A percentile compares a stretch with the other conserved stretches of the same genome.
Conservation (phyloP, 2,888 invertebrate genomes). For the Philereme transversata region DNA sequence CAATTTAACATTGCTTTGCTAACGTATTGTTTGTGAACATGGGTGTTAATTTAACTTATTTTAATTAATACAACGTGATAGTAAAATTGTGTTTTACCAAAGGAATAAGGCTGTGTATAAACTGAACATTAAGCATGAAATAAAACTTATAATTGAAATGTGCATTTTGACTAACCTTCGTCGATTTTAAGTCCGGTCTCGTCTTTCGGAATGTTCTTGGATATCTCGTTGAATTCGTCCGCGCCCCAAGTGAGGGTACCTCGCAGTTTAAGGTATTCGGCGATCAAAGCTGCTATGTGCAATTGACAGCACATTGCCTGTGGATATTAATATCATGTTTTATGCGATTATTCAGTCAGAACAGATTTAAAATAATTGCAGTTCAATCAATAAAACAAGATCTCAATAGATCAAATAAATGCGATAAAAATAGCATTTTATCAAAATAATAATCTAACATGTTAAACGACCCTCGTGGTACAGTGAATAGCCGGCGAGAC, state of each 20-base stretch:
- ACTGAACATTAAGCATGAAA: constrained; percentile 44
- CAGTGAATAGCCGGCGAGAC: no score
- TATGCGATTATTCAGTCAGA: no score
- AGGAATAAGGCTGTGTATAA: constrained; percentile 59
- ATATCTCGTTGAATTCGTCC: constrained; percentile 91
- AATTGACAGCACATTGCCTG: constrained; percentile 97
- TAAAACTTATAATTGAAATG: constrained; percentile 45
- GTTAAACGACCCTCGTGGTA: no score
- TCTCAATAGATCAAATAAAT: no score
- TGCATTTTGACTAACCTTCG: constrained; percentile 82
- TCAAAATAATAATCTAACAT: no score
- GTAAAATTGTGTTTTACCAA: constrained; percentile 29
- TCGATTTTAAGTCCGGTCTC: constrained; percentile 94
- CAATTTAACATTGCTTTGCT: no score
- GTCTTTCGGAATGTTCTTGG: constrained; percentile 93
- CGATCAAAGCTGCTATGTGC: constrained; percentile 97
- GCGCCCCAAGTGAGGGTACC: constrained; percentile 92
- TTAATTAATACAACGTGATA: background rate
- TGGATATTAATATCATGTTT: constrained; percentile 6
- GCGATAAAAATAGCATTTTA: no score
- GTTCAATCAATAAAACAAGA: no score
- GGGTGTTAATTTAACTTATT: no score
- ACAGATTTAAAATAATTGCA: no score
- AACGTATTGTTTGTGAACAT: no score
- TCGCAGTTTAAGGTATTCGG: constrained; percentile 94